A percentile compares a stretch with the other conserved stretches of the same genome.
Evolutionary conservation across 1,140 invertebrate species (phyloP).

Genomic region (Gryllus bimaculatus): DNA sequence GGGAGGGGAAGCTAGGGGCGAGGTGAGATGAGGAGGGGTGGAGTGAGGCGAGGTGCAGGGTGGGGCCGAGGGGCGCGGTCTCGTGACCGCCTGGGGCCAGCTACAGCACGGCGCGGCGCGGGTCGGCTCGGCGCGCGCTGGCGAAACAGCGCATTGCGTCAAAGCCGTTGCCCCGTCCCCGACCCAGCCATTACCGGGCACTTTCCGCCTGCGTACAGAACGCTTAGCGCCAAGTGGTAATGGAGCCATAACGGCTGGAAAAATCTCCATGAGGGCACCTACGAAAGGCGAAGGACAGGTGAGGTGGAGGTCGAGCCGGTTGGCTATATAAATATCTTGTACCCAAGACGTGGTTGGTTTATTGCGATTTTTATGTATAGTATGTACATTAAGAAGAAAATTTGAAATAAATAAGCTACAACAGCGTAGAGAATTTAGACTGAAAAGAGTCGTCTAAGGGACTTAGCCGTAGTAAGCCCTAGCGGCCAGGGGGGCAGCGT

Average conservation of each 20-base stretch:
- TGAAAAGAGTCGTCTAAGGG: neutral
- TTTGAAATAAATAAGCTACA: neutral
- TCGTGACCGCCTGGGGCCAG: neutral
- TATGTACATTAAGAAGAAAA: neutral
- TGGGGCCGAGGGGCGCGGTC: neutral
- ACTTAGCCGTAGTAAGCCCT: neutral
- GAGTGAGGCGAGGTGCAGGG: neutral
- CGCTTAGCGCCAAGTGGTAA: neutral
- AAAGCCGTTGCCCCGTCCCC: neutral
- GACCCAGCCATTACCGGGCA: neutral
- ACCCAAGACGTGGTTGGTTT: neutral
- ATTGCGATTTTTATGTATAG: neutral
- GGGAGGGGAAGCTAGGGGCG: neutral
- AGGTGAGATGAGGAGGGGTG: neutral
- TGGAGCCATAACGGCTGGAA: too few relatives aligned
- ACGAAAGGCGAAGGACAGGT: neutral
- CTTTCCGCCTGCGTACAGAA: neutral
- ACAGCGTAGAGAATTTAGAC: neutral
- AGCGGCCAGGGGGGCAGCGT: slow-evolving; percentile 14
- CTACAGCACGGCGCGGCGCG: too few relatives aligned
- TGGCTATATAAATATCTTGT: neutral
- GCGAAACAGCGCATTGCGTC: neutral
- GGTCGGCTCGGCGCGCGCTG: neutral
- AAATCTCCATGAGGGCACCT: neutral
- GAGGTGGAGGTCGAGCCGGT: too few relatives aligned